Conservation (phyloP, 2,113 vertebrate genomes). For the Sceloporus tristichus region DNA sequence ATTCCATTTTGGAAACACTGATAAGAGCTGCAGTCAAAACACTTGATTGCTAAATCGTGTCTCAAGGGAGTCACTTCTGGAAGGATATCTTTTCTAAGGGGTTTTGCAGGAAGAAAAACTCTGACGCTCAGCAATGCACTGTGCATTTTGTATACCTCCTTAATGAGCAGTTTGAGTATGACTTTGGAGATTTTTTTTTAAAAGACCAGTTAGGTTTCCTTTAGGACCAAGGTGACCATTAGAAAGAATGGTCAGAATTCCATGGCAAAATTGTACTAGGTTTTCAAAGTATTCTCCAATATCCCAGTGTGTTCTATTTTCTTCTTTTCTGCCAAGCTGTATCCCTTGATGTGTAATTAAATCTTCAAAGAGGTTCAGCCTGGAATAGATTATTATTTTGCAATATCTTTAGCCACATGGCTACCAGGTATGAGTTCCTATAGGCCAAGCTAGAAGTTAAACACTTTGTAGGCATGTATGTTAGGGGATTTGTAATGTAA, state of each 20-base stretch:
- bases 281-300: background rate
- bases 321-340: background rate
- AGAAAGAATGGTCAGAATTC: background rate
- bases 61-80: constrained; percentile 56
- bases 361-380: background rate
- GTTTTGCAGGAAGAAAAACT: background rate
- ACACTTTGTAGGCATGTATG: background rate
- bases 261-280: background rate
- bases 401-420: background rate
- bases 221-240: background rate
- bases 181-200: background rate
- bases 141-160: background rate
- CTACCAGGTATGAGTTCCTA: background rate
- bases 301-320: background rate
- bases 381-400: background rate
- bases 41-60: constrained; percentile 68
- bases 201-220: background rate
- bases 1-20: constrained; percentile 69
- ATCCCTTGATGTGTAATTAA: constrained; percentile 14
- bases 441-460: background rate
- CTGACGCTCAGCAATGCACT: constrained; percentile 7
- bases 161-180: background rate
- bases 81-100: constrained; percentile 37
- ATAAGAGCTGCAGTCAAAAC: constrained; percentile 63
- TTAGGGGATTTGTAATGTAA: background rate